Conservation (phyloP, 2,888 invertebrate species). For the Galeruca laticollis region DNA sequence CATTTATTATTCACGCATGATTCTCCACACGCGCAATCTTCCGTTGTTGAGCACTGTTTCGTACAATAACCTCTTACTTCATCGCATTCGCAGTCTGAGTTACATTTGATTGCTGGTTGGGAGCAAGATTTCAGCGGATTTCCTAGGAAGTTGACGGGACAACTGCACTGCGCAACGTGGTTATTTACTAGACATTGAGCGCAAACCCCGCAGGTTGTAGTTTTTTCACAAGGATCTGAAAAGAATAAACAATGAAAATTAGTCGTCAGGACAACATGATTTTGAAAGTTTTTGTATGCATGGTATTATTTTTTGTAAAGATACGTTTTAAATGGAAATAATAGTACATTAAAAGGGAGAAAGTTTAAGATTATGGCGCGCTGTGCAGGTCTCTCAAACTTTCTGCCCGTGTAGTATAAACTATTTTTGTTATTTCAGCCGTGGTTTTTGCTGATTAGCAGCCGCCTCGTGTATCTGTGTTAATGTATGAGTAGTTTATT, state of each 20-base stretch:
- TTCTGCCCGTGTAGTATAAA: no score
- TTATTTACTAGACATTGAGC: constrained; percentile 85
- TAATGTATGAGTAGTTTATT: no score
- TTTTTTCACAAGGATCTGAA: constrained; percentile 82
- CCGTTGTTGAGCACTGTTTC: constrained; percentile 74
- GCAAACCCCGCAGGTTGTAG: constrained; percentile 83
- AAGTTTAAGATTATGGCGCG: no score
- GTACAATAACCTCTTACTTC: constrained; percentile 82
- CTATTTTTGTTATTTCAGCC: no score
- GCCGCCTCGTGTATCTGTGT: no score
- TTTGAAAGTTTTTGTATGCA: no score
- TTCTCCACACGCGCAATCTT: constrained; percentile 87
- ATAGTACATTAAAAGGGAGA: no score
- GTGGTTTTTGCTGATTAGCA: no score
- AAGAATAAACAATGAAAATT: constrained; percentile 27
- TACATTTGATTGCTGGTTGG: constrained; percentile 78
- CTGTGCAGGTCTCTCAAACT: no score
- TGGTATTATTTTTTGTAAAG: no score
- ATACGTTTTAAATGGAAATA: no score
- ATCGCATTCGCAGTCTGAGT: constrained; percentile 84
- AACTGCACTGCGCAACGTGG: constrained; percentile 89
- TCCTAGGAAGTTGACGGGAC: constrained; percentile 83
- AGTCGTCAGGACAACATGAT: no score
- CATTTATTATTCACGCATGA: constrained; percentile 81
- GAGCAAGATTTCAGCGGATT: constrained; percentile 85